A percentile compares a stretch with the other conserved stretches of the same genome.
phyloP scores from a whole-genome alignment of 2,113 vertebrate species.

The Ondatra zibethicus region DNA sequence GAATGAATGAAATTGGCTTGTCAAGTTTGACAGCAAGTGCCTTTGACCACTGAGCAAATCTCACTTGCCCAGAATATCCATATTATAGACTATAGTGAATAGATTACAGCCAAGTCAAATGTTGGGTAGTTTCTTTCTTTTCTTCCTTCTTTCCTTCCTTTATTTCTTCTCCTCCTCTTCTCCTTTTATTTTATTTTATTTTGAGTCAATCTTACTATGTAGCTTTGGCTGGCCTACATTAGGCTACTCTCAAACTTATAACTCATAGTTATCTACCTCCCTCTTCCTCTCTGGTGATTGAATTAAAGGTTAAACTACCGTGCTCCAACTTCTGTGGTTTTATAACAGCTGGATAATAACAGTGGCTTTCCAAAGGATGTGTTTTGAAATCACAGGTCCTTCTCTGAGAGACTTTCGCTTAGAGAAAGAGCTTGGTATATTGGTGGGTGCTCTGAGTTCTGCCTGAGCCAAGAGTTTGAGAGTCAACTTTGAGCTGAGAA shows the following conservation, averaged over 20 bases:
- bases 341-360: not conserved
- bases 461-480: not conserved
- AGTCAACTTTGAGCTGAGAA: not conserved
- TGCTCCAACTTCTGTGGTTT: not conserved
- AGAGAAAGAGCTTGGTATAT: not conserved
- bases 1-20: not conserved
- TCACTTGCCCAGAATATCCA: not conserved
- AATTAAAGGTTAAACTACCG: not conserved
- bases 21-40: not conserved
- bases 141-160: not conserved
- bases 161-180: not conserved
- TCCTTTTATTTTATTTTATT: not conserved
- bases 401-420: not conserved
- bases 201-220: not conserved
- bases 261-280: not conserved
- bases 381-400: not conserved
- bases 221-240: not conserved
- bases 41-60: not conserved
- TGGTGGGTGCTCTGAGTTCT: not conserved
- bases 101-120: not conserved
- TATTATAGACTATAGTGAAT: not conserved
- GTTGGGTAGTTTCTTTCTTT: not conserved
- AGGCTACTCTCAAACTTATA: not conserved
- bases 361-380: not conserved
- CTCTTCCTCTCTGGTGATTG: not conserved